These are phyloP conservation scores for Lochmaea crataegi DNA, from an alignment of 2,888 invertebrate genomes.

Conservation along the genomic window DNA sequence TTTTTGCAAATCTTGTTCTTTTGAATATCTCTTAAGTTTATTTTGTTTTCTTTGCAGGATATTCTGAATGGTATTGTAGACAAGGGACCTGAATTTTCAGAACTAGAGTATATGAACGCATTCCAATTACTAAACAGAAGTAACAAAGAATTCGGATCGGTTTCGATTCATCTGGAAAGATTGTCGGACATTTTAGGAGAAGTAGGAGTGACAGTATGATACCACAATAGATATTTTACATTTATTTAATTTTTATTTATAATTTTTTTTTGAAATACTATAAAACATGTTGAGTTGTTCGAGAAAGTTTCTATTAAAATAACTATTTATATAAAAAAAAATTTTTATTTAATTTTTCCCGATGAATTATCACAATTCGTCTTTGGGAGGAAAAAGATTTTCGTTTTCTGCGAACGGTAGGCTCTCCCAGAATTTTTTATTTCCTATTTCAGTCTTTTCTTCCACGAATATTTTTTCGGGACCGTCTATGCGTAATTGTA, in stretches of 20 bases:
- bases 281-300: slow-evolving; percentile 41
- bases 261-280: slow-evolving; percentile 27
- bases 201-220: slow-evolving; percentile 81
- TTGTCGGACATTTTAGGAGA: slow-evolving; percentile 88
- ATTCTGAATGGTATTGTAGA: slow-evolving; percentile 86
- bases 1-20: not conserved
- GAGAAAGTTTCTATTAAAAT: slow-evolving; percentile 41
- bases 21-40: not conserved
- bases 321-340: slow-evolving; percentile 28
- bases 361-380: slow-evolving; percentile 43
- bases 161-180: slow-evolving; percentile 79
- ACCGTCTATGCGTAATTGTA: slow-evolving; percentile 41
- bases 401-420: slow-evolving; percentile 73
- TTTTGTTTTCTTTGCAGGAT: slow-evolving; percentile 70
- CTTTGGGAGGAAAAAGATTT: slow-evolving; percentile 56
- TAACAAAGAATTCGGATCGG: slow-evolving; percentile 68
- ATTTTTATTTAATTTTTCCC: not conserved
- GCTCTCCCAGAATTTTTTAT: slow-evolving; percentile 72
- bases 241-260: slow-evolving; percentile 43
- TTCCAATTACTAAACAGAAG: slow-evolving; percentile 81
- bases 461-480: slow-evolving; percentile 46
- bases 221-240: slow-evolving; percentile 24
- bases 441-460: slow-evolving; percentile 68
- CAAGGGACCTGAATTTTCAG: slow-evolving; percentile 88
- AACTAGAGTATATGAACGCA: slow-evolving; percentile 88